Conservation (phyloP, 2,113 vertebrate species). For the Elachura formosa region DNA sequence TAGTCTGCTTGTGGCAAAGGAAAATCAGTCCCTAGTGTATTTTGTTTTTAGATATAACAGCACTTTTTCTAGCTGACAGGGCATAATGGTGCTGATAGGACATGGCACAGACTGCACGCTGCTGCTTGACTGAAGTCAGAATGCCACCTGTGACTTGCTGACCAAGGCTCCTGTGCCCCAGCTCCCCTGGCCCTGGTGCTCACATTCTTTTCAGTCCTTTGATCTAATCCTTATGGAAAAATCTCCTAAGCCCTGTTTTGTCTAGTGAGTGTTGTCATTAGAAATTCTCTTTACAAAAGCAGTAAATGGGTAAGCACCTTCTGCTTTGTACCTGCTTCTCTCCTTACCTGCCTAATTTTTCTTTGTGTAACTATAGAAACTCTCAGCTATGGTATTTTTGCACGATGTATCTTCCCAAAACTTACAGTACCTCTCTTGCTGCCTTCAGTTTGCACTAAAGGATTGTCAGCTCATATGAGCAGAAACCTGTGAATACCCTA, state of each 20-base stretch:
- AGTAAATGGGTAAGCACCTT: not conserved
- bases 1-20: not conserved
- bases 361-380: not conserved
- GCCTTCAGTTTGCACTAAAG: not conserved
- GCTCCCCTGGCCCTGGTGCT: not conserved
- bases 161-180: not conserved
- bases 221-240: not conserved
- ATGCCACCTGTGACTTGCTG: rapidly evolving
- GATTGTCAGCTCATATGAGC: not conserved
- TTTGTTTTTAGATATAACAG: not conserved
- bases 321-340: not conserved
- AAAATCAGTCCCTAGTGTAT: not conserved
- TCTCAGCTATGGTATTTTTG: not conserved
- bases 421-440: not conserved
- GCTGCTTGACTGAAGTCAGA: not conserved
- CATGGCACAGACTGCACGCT: rapidly evolving
- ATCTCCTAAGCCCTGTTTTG: not conserved
- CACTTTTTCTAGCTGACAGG: not conserved
- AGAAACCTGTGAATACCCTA: not conserved
- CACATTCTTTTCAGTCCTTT: not conserved
- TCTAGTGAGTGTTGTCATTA: not conserved
- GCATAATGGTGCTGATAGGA: not conserved
- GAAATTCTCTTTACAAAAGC: not conserved
- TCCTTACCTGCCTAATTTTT: not conserved
- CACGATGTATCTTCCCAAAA: not conserved